These are phyloP conservation scores for Fratercula arctica DNA, from an alignment of 2,797 vertebrate species.

Conservation along the genomic window DNA sequence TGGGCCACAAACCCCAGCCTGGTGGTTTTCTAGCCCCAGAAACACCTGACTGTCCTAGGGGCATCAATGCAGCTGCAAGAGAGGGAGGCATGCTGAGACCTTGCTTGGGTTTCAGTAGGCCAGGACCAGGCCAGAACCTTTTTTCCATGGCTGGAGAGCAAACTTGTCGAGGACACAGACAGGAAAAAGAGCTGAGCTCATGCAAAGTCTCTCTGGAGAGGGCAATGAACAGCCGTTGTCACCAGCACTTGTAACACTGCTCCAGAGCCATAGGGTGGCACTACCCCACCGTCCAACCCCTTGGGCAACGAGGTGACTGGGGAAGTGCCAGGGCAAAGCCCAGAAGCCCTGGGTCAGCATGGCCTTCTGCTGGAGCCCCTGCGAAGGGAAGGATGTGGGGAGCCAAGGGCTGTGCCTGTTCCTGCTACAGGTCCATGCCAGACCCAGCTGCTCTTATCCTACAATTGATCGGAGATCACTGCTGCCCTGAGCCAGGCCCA, in stretches of 20 bases:
- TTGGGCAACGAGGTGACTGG: background rate
- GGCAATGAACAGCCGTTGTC: background rate
- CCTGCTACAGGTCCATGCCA: background rate
- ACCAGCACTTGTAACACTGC: background rate
- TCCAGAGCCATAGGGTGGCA: slow-evolving; percentile 56
- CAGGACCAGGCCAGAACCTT: background rate
- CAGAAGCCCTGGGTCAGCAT: background rate
- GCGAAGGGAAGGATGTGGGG: background rate
- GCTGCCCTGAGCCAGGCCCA: background rate
- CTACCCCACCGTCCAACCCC: background rate
- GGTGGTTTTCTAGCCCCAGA: background rate
- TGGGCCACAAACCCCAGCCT: background rate
- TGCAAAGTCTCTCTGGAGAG: background rate
- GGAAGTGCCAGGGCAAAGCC: background rate
- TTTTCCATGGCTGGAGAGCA: background rate
- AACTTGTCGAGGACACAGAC: background rate
- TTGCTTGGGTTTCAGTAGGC: background rate
- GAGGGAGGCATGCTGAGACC: background rate
- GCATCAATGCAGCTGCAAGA: background rate
- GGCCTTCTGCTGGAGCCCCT: background rate
- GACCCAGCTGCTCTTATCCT: background rate
- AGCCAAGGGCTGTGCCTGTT: background rate
- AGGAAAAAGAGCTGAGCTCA: background rate
- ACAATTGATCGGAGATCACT: background rate
- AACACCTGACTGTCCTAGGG: background rate